Evolutionary conservation across 2,113 vertebrate species (phyloP).

Genomic region (Aphyosemion australe): DNA sequence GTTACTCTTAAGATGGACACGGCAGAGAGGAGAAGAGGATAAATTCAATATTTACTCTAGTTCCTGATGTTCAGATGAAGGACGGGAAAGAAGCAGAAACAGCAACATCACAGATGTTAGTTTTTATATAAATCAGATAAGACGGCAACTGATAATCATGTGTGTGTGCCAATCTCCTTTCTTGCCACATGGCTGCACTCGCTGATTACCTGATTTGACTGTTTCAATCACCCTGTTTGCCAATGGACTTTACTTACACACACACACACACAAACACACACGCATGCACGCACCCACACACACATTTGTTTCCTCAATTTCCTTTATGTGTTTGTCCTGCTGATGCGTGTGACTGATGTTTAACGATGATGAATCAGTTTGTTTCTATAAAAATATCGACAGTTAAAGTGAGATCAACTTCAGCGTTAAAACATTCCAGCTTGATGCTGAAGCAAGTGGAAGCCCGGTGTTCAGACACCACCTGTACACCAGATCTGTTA

Average conservation of each 20-base stretch:
- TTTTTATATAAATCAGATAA: conserved; percentile 57
- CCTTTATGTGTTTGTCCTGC: conserved; percentile 18
- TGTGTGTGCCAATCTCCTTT: conserved; percentile 54
- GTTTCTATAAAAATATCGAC: conserved; percentile 31
- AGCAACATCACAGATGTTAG: conserved; percentile 7
- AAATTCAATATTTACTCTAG: neutral
- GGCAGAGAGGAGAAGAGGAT: neutral
- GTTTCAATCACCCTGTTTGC: conserved; percentile 70
- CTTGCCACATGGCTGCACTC: conserved; percentile 69
- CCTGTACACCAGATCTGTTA: too few relatives aligned
- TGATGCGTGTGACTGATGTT: conserved; percentile 3
- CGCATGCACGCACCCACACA: conserved; percentile 26
- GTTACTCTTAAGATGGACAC: neutral
- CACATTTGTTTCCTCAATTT: conserved; percentile 13
- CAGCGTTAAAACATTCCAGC: neutral
- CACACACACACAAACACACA: conserved; percentile 35
- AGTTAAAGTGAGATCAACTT: neutral
- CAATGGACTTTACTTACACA: conserved; percentile 53
- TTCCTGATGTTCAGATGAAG: conserved; percentile 1
- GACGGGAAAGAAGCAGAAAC: neutral
- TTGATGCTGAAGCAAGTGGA: neutral
- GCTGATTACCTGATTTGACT: conserved; percentile 71
- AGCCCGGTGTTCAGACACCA: neutral
- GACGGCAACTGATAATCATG: conserved; percentile 20
- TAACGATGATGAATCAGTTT: conserved; percentile 27